Conservation (phyloP, 2,797 vertebrate genomes). For the Sardinella longiceps region DNA sequence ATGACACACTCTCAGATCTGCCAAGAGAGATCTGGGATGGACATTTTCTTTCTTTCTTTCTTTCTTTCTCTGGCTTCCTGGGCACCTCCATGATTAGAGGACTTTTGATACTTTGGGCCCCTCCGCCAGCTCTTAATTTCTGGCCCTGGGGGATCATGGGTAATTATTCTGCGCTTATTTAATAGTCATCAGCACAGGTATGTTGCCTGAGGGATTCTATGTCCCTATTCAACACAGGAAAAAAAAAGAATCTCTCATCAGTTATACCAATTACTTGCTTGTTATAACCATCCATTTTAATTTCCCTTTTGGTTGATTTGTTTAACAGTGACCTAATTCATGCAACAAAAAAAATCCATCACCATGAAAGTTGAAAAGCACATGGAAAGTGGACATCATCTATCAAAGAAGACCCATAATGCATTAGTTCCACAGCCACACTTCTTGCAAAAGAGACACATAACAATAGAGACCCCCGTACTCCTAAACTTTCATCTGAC, state of each 20-base stretch:
- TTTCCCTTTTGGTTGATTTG: slow-evolving; percentile 47
- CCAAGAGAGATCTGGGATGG: slow-evolving; percentile 15
- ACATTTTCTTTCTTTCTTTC: slow-evolving; percentile 15
- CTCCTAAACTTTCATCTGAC: no score
- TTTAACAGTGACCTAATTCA: slow-evolving; percentile 39
- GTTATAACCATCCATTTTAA: slow-evolving; percentile 51
- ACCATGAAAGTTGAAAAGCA: not conserved
- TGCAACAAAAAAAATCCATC: slow-evolving; percentile 13
- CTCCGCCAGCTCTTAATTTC: slow-evolving; percentile 25
- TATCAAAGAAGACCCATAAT: slow-evolving; percentile 7
- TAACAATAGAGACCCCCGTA: not conserved
- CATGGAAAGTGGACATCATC: not conserved
- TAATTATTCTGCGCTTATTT: slow-evolving; percentile 51
- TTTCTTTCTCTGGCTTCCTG: not conserved
- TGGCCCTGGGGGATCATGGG: slow-evolving; percentile 36
- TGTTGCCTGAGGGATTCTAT: slow-evolving; percentile 37
- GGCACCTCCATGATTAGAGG: slow-evolving; percentile 29
- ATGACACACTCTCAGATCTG: slow-evolving; percentile 35
- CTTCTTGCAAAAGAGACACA: not conserved
- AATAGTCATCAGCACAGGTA: slow-evolving; percentile 48
- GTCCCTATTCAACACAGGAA: slow-evolving; percentile 40
- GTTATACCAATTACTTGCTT: slow-evolving; percentile 48
- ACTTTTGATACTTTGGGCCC: slow-evolving; percentile 30
- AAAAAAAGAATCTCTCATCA: slow-evolving; percentile 47
- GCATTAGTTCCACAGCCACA: not conserved